Evolutionary conservation across 2,888 invertebrate species (phyloP), one percentile per base, ranked within the genome.

Genomic region (Cantharis flavilabris): DNA sequence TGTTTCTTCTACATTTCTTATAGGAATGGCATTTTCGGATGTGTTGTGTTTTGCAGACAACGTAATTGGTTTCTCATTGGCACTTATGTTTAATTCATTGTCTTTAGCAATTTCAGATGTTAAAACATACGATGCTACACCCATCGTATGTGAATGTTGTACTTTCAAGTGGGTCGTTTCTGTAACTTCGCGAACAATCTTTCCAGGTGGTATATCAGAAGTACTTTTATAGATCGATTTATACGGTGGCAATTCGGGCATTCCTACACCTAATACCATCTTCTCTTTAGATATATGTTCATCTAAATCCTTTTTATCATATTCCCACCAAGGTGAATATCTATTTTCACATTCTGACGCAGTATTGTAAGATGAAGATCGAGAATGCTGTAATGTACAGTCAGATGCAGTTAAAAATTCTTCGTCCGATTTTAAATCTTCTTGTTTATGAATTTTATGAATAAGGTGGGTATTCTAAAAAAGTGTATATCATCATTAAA

Each of bases 381-480:
- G 89, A 7, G 93, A 93, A 77, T 91, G 92, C 28, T 92, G 92
- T 5, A 91, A 90, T 67, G 93, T 92, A 83, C 92, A 92, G 83
- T 94, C 93, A 0, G 93, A 93, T 13, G 93, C 93, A 3, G 93
- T 93, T 33, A 91, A 90, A 86, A 93, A 93, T 77, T 92, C 92
- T 79, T 92, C 93, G 76, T 92, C 92, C 2, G 89, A 88, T 82
- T 88, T 89, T 33, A 88, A 84, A 80, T 92, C 92, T 76, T 92
- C 92, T 3, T 84, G 80, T 76, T 83, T 82, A 3, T 63, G 33
- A n/a, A 62, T 23, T 63, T 62, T 70, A 20, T 62, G 9, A 5
- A 62, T 67, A 64, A 64, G 49, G 16, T 62, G 28, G 3, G 33
- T 7, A 11, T 73, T 73, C 76, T 77, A 67, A 67, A 67, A 49